Percentiles rank a stretch among this genome's conserved stretches.
phyloP scores from a whole-genome alignment of 2,888 invertebrate species.

The Andrena dorsata region DNA sequence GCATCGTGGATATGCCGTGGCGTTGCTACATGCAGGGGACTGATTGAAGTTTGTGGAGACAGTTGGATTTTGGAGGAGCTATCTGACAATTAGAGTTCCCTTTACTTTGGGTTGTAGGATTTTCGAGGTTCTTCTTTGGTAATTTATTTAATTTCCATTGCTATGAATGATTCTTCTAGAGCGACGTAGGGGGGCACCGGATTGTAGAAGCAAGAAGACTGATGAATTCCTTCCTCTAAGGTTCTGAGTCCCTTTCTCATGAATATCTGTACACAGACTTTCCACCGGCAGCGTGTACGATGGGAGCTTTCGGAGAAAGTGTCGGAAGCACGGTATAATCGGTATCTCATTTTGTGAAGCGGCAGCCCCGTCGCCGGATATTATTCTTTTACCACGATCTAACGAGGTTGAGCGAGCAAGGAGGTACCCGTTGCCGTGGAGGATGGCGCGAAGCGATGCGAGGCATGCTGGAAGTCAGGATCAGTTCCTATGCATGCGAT shows the following conservation, averaged over 20 bases:
- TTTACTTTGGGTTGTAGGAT: no score
- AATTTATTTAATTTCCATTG: no score
- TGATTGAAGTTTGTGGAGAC: background rate
- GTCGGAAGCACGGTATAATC: conserved; percentile 35
- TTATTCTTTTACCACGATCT: conserved; percentile 58
- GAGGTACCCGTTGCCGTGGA: conserved; percentile 45
- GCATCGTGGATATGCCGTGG: background rate
- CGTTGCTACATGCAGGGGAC: background rate
- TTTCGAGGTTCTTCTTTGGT: no score
- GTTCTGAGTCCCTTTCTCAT: background rate
- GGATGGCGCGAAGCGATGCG: conserved; percentile 66
- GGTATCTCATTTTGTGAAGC: conserved; percentile 43
- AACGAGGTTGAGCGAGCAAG: conserved; percentile 64
- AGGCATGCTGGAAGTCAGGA: conserved; percentile 70
- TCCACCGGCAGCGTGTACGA: background rate
- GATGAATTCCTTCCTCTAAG: no score
- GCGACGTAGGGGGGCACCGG: no score
- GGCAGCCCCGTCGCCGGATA: conserved; percentile 45
- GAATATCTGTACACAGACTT: background rate
- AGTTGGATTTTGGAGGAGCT: background rate
- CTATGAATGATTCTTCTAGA: no score
- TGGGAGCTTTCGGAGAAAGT: conserved; percentile 37
- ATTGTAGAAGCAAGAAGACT: no score
- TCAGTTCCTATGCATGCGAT: conserved; percentile 73
- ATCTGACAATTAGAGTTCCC: background rate